Evolutionary conservation across 2,113 vertebrate genomes (phyloP), one percentile per base, ranked within the genome.

Genomic region (Panthera uncia): DNA sequence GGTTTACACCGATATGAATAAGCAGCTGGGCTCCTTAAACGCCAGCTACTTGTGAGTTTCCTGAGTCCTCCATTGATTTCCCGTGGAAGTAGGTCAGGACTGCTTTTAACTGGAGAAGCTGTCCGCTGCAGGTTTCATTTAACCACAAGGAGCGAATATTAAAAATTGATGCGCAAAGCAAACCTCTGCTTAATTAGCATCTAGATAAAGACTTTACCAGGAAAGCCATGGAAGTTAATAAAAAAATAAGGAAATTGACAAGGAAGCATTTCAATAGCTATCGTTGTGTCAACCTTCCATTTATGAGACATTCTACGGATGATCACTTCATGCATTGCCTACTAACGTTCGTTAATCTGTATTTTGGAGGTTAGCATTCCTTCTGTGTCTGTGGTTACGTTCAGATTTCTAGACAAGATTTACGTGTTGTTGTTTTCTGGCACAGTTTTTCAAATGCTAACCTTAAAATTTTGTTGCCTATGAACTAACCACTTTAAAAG

Each of bases 91-190:
- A 98, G 99, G 98, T 98, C 98, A 99, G 95, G 87, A 31, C 91
- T 97, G 97, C 97, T 98, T 98, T 98, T 98, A 98, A 98, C 95
- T 96, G 95, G 96, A 96, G 66, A 96, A 97, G 95, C 92, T 89
- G 97, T 74, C 69, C 80, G 95, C 96, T 95, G 95, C 97, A 98
- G 78, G 93, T 98, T 98, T 97, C 97, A 94, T 95, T 98, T 98
- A 98, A 97, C 97, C 95, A 76, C 89, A 96, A 98, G 97, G 95
- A 98, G 21, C 81, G 79, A 76, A 63, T 98, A 98, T 99, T 98
- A 98, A 99, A 99, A 98, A 98, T 98, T 98, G 96, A 98, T 98
- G 98, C 94, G 96, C 92, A 98, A 98, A 98, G 97, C 96, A 98
- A 98, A 98, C 96, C 96, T 98, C 92, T 97, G 91, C 97, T 98